Evolutionary conservation across 2,113 vertebrate species (phyloP).

Genomic region (Salvelinus fontinalis): DNA sequence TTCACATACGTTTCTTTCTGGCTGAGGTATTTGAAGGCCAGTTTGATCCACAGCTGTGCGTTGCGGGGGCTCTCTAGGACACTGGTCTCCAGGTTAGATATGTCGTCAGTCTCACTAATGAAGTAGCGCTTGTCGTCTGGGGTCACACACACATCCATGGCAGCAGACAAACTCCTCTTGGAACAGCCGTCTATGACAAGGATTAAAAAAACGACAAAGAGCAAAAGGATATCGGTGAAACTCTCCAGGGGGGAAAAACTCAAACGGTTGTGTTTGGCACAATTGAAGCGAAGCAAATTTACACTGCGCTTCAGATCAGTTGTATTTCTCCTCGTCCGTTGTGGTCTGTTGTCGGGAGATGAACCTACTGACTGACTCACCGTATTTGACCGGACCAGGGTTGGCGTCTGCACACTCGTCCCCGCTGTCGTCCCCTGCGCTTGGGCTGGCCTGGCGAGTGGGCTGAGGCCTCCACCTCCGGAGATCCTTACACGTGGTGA

Average conservation of each 20-base stretch:
- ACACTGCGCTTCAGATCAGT: too few relatives aligned
- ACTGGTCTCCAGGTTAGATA: constrained; percentile 93
- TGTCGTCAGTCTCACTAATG: constrained; percentile 93
- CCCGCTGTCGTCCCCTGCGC: constrained; percentile 69
- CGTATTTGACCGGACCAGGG: constrained; percentile 69
- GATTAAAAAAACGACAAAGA: neutral
- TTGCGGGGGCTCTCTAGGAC: constrained; percentile 88
- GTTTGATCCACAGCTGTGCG: constrained; percentile 96
- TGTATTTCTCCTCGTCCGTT: too few relatives aligned
- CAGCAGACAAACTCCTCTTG: constrained; percentile 61
- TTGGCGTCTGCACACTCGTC: constrained; percentile 71
- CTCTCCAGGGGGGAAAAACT: too few relatives aligned
- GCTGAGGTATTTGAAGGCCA: constrained; percentile 91
- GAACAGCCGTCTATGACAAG: constrained; percentile 62
- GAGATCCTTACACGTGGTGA: constrained; percentile 89
- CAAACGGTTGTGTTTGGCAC: too few relatives aligned
- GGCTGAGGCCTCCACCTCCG: constrained; percentile 88
- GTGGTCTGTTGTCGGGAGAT: too few relatives aligned
- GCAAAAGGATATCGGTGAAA: neutral
- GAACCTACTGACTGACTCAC: constrained; percentile 55
- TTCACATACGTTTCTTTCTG: constrained; percentile 85
- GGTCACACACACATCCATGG: constrained; percentile 85
- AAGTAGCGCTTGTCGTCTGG: constrained; percentile 95
- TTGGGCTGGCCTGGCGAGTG: constrained; percentile 61
- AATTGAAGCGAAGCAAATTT: too few relatives aligned